phyloP scores from a whole-genome alignment of 2,888 invertebrate species.

The Gnatocerus cornutus region DNA sequence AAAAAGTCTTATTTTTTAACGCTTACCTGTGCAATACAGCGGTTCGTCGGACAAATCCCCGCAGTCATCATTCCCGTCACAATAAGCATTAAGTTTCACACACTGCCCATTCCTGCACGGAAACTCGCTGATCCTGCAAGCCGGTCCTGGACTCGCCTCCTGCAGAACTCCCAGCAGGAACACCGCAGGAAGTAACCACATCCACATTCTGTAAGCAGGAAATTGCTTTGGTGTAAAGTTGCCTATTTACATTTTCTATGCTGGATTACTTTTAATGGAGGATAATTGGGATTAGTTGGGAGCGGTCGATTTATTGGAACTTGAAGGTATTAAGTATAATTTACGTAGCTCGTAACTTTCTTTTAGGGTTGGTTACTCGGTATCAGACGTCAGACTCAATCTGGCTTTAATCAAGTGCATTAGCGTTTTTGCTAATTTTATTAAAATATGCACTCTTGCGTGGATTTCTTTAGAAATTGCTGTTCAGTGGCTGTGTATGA shows the following conservation, averaged over 20 bases:
- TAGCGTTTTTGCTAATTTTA: background rate
- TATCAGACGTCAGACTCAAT: background rate
- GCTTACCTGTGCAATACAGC: slow-evolving; percentile 81
- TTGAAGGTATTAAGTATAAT: background rate
- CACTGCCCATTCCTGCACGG: slow-evolving; percentile 83
- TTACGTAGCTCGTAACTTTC: background rate
- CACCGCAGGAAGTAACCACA: slow-evolving; percentile 58
- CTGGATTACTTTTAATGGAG: slow-evolving; percentile 31
- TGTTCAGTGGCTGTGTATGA: slow-evolving; percentile 14
- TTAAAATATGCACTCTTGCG: slow-evolving; percentile 8
- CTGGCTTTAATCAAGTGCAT: background rate
- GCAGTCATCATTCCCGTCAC: slow-evolving; percentile 89
- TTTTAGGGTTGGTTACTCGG: background rate
- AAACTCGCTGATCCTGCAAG: slow-evolving; percentile 86
- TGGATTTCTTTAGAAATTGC: slow-evolving; percentile 8
- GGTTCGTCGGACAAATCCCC: slow-evolving; percentile 91
- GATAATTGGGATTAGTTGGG: slow-evolving; percentile 30
- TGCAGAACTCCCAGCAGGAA: slow-evolving; percentile 57
- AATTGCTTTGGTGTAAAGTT: slow-evolving; percentile 16
- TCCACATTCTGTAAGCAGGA: slow-evolving; percentile 63
- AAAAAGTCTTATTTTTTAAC: no score
- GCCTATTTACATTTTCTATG: slow-evolving; percentile 14
- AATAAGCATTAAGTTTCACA: slow-evolving; percentile 88
- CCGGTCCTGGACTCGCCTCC: slow-evolving; percentile 70
- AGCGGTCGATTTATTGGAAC: slow-evolving; percentile 10